Base-by-base conservation (phyloP, 2,888 invertebrate species). In the Lissocephala sabroskyi region DNA sequence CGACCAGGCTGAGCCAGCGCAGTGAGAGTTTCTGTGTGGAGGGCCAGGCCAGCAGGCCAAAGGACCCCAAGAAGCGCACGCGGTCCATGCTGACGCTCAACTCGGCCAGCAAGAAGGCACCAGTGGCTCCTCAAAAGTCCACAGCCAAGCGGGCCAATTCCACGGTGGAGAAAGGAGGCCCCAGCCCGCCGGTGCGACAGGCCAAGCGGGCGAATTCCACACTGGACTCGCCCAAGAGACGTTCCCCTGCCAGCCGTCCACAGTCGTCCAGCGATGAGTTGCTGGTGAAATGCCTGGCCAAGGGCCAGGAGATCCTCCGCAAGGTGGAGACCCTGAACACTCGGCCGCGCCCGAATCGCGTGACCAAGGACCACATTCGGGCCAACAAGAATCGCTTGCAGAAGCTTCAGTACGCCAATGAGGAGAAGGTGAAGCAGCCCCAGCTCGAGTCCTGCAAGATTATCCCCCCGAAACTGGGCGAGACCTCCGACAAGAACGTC, bases 251-350 rank as follows among this genome's bases (percentile, higher is more conserved):
- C 7, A 5, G 4, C 23, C 3, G 23, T 3, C 23, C 23, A 23
- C 23, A 5, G 3, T 23, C 23, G 4, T 23, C 23, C 23, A 78
- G 78, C 56, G 83, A 84, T 59, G 73, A 81, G 29, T 54, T 84
- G 16, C 59, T 84, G 28, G 81, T 84, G 42, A 84, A 84, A 60
- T 84, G 84, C 40, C 58, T 84, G 28, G 83, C 83, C 53, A 84
- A 84, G 49, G 84, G 84, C 17, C 83, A 84, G 14, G 79, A 82
- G 28, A 79, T 84, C 41, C 52, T 84, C 28, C 76, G 81, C 9
- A 82, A 83, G 64, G 84, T 82, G 33, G 84, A 84, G 60, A 79
- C 65, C 2, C 55, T 84, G 10, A 81, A 66, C 44, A 39, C 59
- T 1, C 51, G 36, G 45, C 47, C 52, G 29, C 2, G 36, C 16